Conservation (phyloP, 2,888 invertebrate species). For the Nomada ruficornis region DNA sequence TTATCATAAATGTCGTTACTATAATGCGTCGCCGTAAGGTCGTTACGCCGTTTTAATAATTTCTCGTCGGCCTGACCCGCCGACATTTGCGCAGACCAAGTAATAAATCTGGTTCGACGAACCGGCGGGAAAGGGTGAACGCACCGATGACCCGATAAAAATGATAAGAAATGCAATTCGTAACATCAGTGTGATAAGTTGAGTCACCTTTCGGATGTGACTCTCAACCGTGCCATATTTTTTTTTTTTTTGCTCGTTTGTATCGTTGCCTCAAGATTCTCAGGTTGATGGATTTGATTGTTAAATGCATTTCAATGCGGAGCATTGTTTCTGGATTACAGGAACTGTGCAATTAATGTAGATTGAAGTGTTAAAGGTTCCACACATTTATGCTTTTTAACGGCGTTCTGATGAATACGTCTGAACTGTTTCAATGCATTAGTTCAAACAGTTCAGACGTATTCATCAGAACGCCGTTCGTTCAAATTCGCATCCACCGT, state of each 20-base stretch:
- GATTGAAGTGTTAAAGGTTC: too few species aligned
- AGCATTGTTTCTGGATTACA: too few species aligned
- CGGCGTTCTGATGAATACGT: too few species aligned
- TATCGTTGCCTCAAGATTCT: background rate
- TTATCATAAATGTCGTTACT: constrained; percentile 38
- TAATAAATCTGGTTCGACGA: constrained; percentile 70
- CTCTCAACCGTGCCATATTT: constrained; percentile 30
- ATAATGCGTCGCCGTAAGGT: constrained; percentile 1
- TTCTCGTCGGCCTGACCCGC: constrained; percentile 3
- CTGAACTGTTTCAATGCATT: too few species aligned
- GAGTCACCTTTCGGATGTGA: constrained; percentile 63
- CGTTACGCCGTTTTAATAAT: constrained; percentile 27
- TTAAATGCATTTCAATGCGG: too few species aligned
- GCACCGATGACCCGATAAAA: constrained; percentile 68
- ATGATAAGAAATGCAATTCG: constrained; percentile 71
- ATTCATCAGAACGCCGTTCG: too few species aligned
- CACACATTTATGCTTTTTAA: too few species aligned
- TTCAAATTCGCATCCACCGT: too few species aligned
- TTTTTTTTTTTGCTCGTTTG: constrained; percentile 10
- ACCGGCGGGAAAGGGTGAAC: constrained; percentile 63
- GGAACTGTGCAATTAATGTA: too few species aligned
- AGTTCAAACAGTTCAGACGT: too few species aligned
- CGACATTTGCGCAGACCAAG: constrained; percentile 51
- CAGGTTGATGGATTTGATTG: background rate
- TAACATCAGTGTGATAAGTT: constrained; percentile 69